Conservation (phyloP, 2,888 invertebrate genomes). For the Nomada fabriciana region DNA sequence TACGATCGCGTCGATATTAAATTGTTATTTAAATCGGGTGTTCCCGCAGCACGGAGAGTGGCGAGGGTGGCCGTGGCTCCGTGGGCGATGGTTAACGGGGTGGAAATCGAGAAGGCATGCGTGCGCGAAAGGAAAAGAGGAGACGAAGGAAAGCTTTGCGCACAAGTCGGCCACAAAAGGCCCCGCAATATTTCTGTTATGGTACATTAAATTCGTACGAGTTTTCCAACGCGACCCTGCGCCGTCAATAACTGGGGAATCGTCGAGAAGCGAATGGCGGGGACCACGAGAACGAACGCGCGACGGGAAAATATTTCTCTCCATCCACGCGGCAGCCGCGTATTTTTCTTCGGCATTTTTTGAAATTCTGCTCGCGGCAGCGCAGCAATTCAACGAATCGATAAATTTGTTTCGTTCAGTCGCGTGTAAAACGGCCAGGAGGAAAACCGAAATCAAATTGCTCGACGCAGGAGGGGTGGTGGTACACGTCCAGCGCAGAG, state of each 20-base stretch:
- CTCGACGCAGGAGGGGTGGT: no score
- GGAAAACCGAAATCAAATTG: no score
- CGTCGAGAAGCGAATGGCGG: neutral
- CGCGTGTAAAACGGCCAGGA: no score
- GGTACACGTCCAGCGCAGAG: no score
- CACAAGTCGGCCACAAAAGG: neutral
- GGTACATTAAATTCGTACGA: constrained; percentile 33
- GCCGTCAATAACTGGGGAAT: neutral
- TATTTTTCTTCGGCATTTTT: neutral
- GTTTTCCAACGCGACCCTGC: neutral
- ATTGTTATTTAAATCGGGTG: neutral
- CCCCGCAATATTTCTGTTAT: constrained; percentile 20
- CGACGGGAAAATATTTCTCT: neutral
- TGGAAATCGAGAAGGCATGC: neutral
- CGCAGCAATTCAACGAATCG: no score
- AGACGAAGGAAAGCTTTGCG: neutral
- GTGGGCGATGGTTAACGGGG: constrained; percentile 9
- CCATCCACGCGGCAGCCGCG: no score
- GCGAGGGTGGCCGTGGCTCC: neutral
- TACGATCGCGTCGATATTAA: constrained; percentile 4
- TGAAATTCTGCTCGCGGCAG: no score
- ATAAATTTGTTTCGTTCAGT: neutral
- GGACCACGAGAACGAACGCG: neutral
- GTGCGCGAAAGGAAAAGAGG: neutral
- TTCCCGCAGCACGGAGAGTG: neutral